These are phyloP conservation scores for Umimayanthus chanpuru DNA, from an alignment of 92 coral and sea anemone genomes.

Conservation along the genomic window DNA sequence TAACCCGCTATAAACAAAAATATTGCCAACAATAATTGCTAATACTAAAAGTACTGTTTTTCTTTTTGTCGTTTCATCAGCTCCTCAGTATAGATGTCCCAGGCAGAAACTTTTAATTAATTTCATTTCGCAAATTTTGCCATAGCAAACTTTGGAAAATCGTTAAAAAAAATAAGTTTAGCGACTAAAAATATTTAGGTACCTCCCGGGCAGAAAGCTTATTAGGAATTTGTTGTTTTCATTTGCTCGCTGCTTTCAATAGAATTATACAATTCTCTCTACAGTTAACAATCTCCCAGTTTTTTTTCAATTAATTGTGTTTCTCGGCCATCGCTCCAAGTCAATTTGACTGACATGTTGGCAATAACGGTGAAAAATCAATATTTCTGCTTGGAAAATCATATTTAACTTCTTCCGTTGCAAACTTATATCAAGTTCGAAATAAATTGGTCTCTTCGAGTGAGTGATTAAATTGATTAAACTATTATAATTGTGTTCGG, in stretches of 20 bases:
- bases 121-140: not conserved
- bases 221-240: slow-evolving; percentile 13
- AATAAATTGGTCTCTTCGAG: slow-evolving; percentile 66
- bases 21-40: slow-evolving; percentile 14
- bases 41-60: slow-evolving; percentile 3
- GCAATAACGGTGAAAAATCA: slow-evolving; percentile 21
- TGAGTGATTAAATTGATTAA: slow-evolving; percentile 73
- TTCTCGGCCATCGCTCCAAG: slow-evolving; percentile 1
- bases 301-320: not conserved
- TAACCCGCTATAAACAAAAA: slow-evolving; percentile 14
- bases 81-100: not conserved
- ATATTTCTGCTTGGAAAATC: slow-evolving; percentile 29
- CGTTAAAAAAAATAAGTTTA: not conserved
- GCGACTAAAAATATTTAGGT: not conserved
- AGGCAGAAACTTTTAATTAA: slow-evolving; percentile 16
- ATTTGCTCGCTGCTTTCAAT: slow-evolving; percentile 12
- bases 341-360: slow-evolving; percentile 54
- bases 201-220: slow-evolving; percentile 26
- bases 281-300: slow-evolving; percentile 45
- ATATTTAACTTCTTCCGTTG: slow-evolving; percentile 60
- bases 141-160: not conserved
- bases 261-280: not conserved
- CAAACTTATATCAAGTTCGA: slow-evolving; percentile 50
- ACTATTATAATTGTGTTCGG: slow-evolving; percentile 81
- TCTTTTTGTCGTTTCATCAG: not conserved